Percentiles rank a stretch among this genome's conserved stretches.
Conservation (phyloP, 1,140 invertebrate species). For the Nephila pilipes region DNA sequence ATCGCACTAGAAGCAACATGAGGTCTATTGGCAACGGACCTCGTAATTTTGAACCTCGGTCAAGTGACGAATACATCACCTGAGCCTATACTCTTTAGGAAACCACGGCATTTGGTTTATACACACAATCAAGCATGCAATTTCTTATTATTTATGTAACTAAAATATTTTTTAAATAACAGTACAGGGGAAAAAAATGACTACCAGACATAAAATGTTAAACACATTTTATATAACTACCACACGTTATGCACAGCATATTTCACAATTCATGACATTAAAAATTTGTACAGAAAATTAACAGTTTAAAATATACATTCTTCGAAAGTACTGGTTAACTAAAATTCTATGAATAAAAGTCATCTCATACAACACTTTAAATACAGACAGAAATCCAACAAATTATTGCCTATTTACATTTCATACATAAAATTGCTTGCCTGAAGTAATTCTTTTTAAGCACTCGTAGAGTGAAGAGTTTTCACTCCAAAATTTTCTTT, state of each 20-base stretch:
- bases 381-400: conserved; percentile 1
- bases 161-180: not conserved
- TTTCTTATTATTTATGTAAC: too few species aligned
- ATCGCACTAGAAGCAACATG: too few species aligned
- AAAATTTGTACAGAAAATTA: conserved; percentile 50
- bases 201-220: not conserved
- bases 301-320: conserved; percentile 39
- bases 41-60: too few species aligned
- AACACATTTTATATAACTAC: conserved; percentile 58
- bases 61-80: too few species aligned
- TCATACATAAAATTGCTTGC: not conserved
- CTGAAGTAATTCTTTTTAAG: not conserved
- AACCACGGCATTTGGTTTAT: too few species aligned
- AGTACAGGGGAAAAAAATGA: not conserved
- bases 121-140: too few species aligned
- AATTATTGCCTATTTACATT: conserved; percentile 13
- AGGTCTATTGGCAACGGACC: too few species aligned
- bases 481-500: too few species aligned
- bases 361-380: not conserved
- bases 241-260: conserved; percentile 58
- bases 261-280: conserved; percentile 30
- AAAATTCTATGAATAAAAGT: conserved; percentile 17
- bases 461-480: too few species aligned
- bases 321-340: not conserved
- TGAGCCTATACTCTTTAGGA: too few species aligned